Evolutionary conservation across 2,113 vertebrate genomes (phyloP).

Genomic region (Hippocampus abdominalis): DNA sequence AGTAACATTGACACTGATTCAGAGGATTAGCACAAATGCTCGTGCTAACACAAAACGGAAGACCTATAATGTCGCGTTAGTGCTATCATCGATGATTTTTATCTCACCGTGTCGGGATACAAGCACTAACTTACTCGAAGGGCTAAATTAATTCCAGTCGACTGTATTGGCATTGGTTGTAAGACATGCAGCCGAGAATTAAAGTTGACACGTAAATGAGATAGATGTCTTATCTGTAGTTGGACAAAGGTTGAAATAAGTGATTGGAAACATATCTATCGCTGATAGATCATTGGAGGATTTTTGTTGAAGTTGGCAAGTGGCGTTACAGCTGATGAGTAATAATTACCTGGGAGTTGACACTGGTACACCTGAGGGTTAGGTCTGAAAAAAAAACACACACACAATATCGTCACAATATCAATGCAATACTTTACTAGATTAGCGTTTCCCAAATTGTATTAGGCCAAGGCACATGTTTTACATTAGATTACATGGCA

Average conservation of each 20-base stretch:
- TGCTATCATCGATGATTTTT: not conserved
- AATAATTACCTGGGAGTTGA: conserved; percentile 52
- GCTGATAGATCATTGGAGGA: not conserved
- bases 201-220: not conserved
- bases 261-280: not conserved
- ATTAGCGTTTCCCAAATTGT: not conserved
- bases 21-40: no score
- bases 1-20: no score
- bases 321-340: not conserved
- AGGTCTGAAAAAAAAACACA: conserved; percentile 48
- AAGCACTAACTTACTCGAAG: no score
- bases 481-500: not conserved
- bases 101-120: not conserved
- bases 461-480: not conserved
- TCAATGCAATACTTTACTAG: not conserved
- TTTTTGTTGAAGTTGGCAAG: not conserved
- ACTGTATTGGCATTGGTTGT: not conserved
- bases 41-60: no score
- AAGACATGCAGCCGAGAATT: not conserved
- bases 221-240: not conserved
- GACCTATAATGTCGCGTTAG: no score
- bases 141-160: not conserved
- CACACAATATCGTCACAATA: not conserved
- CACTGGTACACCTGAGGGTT: conserved; percentile 35
- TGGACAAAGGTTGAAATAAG: not conserved